Evolutionary conservation across 2,113 vertebrate species (phyloP).

Genomic region (Oxygymnocypris stewartii): DNA sequence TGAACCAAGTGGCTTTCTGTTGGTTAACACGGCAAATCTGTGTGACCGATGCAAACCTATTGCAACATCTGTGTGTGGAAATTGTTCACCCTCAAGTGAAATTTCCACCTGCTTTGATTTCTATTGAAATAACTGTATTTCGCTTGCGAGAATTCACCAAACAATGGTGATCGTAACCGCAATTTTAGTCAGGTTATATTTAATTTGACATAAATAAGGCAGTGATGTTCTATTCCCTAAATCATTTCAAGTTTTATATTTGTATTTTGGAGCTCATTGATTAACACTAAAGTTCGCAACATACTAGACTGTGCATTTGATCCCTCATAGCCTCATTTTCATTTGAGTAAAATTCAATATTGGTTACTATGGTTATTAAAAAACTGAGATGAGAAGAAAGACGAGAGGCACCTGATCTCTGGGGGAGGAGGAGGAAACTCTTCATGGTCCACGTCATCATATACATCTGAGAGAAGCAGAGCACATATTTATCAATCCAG

Average conservation of each 20-base stretch:
- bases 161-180: not conserved
- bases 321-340: not conserved
- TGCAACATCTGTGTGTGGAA: not conserved
- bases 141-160: no score
- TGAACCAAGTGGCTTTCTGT: not conserved
- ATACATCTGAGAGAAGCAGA: constrained; percentile 63
- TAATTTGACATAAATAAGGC: not conserved
- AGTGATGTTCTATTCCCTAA: not conserved
- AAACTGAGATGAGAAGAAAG: not conserved
- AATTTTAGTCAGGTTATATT: not conserved
- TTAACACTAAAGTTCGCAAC: not conserved
- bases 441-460: constrained; percentile 70
- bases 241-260: not conserved
- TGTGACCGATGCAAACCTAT: not conserved
- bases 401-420: constrained; percentile 62
- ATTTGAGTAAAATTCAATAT: not conserved
- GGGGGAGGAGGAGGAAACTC: constrained; percentile 73
- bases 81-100: not conserved
- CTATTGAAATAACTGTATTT: not conserved
- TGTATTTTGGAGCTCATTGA: not conserved
- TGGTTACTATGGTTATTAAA: not conserved
- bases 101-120: not conserved
- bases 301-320: not conserved
- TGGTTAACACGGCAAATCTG: not conserved
- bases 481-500: not conserved